phyloP scores from a whole-genome alignment of 2,113 vertebrate species.

The Lota lota region DNA sequence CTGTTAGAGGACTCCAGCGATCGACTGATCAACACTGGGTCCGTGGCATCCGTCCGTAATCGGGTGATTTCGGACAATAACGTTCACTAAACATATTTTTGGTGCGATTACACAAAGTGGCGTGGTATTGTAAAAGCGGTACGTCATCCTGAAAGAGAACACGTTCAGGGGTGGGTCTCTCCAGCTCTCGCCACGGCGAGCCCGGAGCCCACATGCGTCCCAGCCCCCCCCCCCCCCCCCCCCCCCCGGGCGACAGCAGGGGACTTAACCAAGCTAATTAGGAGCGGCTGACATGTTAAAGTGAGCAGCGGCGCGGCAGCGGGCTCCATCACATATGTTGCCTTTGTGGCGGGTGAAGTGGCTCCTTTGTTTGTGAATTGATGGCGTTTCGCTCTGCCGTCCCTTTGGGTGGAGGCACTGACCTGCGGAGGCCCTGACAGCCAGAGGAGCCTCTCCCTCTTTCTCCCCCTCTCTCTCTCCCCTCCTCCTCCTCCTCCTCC shows the following conservation, averaged over 20 bases:
- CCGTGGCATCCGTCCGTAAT: conserved; percentile 44
- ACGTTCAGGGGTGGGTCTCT: conserved; percentile 42
- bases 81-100: conserved; percentile 21
- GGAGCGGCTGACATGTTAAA: conserved; percentile 78
- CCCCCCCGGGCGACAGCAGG: conserved; percentile 74
- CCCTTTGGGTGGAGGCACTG: conserved; percentile 76
- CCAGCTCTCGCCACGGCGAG: conserved; percentile 61
- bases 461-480: conserved; percentile 30
- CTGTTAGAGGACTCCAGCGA: conserved; percentile 35
- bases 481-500: too few species aligned
- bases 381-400: conserved; percentile 77
- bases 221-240: conserved; percentile 64
- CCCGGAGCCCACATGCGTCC: conserved; percentile 65
- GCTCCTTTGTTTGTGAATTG: conserved; percentile 82
- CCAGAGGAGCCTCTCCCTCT: conserved; percentile 61
- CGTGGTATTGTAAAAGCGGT: conserved; percentile 20
- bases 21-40: conserved; percentile 58
- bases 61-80: conserved; percentile 2
- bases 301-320: conserved; percentile 70
- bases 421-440: conserved; percentile 76
- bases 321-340: conserved; percentile 77
- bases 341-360: conserved; percentile 75
- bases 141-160: conserved; percentile 3
- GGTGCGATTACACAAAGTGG: conserved; percentile 38
- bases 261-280: conserved; percentile 81